These are phyloP conservation scores for Lepus townsendii DNA, from an alignment of 2,797 vertebrate species.

Conservation along the genomic window DNA sequence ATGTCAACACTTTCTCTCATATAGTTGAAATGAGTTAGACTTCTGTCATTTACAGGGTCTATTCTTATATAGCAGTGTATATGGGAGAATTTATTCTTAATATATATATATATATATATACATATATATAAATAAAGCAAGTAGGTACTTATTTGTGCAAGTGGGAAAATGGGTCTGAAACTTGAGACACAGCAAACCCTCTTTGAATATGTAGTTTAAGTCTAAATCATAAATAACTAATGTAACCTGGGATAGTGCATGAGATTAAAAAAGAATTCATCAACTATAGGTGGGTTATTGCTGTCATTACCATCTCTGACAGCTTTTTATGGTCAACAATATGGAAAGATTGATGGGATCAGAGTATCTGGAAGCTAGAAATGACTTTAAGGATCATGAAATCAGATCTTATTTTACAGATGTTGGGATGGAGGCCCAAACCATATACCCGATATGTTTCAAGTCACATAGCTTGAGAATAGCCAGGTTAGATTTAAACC, in stretches of 20 bases:
- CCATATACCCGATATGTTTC: not conserved
- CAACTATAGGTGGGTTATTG: conserved; percentile 17
- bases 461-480: not conserved
- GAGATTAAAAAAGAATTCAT: conserved; percentile 52
- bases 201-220: conserved; percentile 36
- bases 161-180: conserved; percentile 49
- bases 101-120: not conserved
- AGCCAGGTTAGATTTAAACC: not conserved
- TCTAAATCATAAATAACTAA: conserved; percentile 57
- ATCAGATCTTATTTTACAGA: conserved; percentile 40
- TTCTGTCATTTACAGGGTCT: not conserved
- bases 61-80: not conserved
- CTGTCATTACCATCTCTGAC: conserved; percentile 31
- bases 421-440: not conserved
- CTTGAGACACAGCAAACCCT: not conserved
- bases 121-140: not conserved
- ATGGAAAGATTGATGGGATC: conserved; percentile 24
- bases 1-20: not conserved
- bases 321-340: conserved; percentile 40
- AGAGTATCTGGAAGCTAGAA: not conserved
- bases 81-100: not conserved
- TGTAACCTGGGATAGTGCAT: not conserved
- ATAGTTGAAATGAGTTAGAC: not conserved
- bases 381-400: not conserved
- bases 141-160: not conserved